Evolutionary conservation across 2,888 invertebrate species (phyloP).

Genomic region (Drosophila monieri): DNA sequence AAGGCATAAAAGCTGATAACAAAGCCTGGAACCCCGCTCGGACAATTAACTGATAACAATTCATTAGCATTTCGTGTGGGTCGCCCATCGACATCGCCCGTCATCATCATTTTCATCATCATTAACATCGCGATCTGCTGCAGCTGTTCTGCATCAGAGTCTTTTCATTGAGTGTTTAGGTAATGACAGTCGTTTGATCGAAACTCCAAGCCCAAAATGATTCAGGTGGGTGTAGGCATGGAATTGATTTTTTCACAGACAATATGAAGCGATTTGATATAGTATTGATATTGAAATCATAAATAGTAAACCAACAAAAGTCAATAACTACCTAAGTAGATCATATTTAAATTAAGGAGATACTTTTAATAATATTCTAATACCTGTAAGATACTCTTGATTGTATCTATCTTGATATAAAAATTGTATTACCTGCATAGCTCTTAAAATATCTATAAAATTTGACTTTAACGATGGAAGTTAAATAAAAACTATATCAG

Average conservation of each 20-base stretch:
- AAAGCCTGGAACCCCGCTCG: conserved; percentile 32
- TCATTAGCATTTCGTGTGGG: conserved; percentile 68
- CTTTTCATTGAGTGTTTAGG: conserved; percentile 56
- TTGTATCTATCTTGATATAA: background rate
- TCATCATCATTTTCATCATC: conserved; percentile 25
- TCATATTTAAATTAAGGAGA: background rate
- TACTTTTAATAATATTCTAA: background rate
- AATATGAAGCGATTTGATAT: background rate
- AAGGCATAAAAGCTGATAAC: conserved; percentile 62
- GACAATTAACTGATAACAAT: conserved; percentile 69
- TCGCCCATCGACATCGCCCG: conserved; percentile 27
- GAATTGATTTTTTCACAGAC: conserved; percentile 5
- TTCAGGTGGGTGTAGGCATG: conserved; percentile 23
- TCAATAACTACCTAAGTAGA: background rate
- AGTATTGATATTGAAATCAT: background rate
- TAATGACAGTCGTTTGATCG: conserved; percentile 67
- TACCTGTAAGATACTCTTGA: no score
- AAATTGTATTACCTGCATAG: background rate
- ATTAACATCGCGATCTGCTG: conserved; percentile 1
- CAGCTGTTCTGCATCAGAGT: conserved; percentile 5
- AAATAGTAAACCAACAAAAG: background rate
- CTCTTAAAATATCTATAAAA: background rate
- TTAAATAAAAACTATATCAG: background rate
- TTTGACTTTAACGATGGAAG: background rate
- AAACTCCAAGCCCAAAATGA: conserved; percentile 29